A percentile compares a stretch with the other conserved stretches of the same genome.
Evolutionary conservation across 2,797 vertebrate genomes (phyloP).

Genomic region (Cynopterus sphinx): DNA sequence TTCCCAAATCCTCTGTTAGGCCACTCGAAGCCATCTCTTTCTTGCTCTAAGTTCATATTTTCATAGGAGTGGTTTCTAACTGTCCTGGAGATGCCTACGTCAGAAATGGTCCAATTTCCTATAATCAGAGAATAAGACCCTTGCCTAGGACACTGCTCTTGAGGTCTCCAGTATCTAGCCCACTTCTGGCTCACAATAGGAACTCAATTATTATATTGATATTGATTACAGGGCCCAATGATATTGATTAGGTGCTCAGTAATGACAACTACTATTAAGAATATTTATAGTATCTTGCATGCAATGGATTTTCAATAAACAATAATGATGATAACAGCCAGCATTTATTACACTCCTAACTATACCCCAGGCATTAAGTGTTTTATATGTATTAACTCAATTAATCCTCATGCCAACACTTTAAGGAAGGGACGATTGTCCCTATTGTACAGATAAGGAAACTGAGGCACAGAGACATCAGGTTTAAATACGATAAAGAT

Average conservation of each 20-base stretch:
- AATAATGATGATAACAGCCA: neutral
- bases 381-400: neutral
- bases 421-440: neutral
- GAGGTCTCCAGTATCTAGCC: neutral
- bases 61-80: neutral
- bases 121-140: neutral
- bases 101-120: neutral
- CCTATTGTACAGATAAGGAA: neutral
- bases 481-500: neutral
- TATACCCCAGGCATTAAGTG: neutral
- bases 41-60: neutral
- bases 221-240: neutral
- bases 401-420: neutral
- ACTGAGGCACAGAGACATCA: neutral
- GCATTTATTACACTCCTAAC: neutral
- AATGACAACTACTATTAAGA: neutral
- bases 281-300: neutral
- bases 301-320: neutral
- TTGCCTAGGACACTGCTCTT: neutral
- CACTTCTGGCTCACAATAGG: neutral
- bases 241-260: neutral
- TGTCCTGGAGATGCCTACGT: neutral
- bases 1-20: neutral
- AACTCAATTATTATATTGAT: neutral
- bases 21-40: neutral